phyloP scores from a whole-genome alignment of 2,888 invertebrate species.

The Sepioteuthis lessoniana region DNA sequence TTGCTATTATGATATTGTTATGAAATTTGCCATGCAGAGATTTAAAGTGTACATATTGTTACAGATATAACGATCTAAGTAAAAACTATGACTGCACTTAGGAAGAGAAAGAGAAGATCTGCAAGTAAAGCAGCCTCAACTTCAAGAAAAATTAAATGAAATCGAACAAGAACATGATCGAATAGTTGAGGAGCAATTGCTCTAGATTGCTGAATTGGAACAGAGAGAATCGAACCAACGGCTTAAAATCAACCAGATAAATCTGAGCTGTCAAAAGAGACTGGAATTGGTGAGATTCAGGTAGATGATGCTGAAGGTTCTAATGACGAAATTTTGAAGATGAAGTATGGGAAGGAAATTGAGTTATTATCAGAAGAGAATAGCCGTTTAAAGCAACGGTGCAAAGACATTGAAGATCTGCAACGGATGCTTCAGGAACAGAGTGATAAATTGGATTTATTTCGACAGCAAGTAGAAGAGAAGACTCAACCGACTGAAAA shows the following conservation, averaged over 20 bases:
- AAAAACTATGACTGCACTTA: constrained; percentile 58
- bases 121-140: constrained; percentile 52
- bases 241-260: constrained; percentile 48
- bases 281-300: constrained; percentile 5
- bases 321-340: neutral
- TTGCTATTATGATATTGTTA: too few relatives aligned
- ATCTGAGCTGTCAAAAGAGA: neutral
- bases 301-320: neutral
- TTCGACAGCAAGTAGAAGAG: constrained; percentile 49
- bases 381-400: neutral
- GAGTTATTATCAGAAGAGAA: neutral
- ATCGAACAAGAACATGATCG: constrained; percentile 50
- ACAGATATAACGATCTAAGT: constrained; percentile 63
- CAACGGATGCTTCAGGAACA: constrained; percentile 13
- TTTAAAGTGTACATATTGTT: constrained; percentile 48
- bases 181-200: constrained; percentile 50
- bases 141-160: constrained; percentile 50
- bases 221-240: constrained; percentile 50
- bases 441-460: constrained; percentile 50
- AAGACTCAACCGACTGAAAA: constrained; percentile 53
- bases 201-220: constrained; percentile 51
- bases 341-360: neutral
- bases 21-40: too few relatives aligned
- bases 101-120: constrained; percentile 56
- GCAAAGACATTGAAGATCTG: constrained; percentile 37